Evolutionary conservation across 2,113 vertebrate genomes (phyloP), one percentile per base, ranked within the genome.

Genomic region (Lycaon pictus): DNA sequence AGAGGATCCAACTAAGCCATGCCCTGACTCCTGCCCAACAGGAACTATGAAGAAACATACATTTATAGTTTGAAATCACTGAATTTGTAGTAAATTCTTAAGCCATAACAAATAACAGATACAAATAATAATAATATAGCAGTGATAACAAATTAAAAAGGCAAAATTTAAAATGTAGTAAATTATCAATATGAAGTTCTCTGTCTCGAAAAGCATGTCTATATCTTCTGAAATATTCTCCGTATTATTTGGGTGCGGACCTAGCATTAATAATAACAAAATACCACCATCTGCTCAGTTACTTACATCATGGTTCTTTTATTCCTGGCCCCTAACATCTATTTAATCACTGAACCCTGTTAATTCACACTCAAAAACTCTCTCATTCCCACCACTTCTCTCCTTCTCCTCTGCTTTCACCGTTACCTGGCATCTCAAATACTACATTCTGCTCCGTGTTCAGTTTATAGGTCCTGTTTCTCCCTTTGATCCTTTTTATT

Each of bases 291-390:
- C 56, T 89, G 25, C 62, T 94, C 19, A 82, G 6, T 51, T 62
- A 25, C 65, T 93, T 92, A 72, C 35, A 25, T 88, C 80, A 65
- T 80, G 22, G 43, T 76, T 58, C 62, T 89, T 96, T 88, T 16
- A 48, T 84, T 10, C 15, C 77, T 35, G 22, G 19, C 17, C 32
- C 25, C 48, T 74, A 19, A 51, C 27, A 92, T 79, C 51, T 56
- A 87, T 74, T 67, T 85, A 95, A n/a, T 96, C 65, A 29, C 37
- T 58, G 67, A 96, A 1, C 8, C 1, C 0, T 79, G n/a, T 23
- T 96, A 67, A 90, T 83, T 95, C 74, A 93, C 20, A 43, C 58
- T 37, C 37, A 60, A 92, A 80, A 84, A 29, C 20, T 79, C 82
- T 84, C n/a, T 92, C 29, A 83, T 55, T 69, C 74, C 22, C 6